Base-by-base conservation (phyloP, 2,797 vertebrate genomes). In the Neopelma chrysocephalum region DNA sequence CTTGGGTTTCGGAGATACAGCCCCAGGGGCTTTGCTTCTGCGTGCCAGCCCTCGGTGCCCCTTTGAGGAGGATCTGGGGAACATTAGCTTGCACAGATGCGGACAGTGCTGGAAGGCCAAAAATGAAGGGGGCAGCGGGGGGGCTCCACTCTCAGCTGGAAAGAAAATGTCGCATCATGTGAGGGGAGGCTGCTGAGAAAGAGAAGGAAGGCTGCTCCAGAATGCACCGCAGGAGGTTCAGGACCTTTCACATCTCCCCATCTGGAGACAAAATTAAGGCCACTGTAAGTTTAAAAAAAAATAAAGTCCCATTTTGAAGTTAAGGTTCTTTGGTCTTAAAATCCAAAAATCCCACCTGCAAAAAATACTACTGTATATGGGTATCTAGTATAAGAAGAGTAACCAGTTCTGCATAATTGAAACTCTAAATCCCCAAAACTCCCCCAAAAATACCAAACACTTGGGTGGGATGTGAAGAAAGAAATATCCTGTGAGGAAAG, bases 61-160 rank as follows among this genome's bases (percentile, higher is more conserved):
- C 66, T 94, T 58, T 38, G 77, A 89, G 94, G 73, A 84, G 73
- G 91, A 93, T 95, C 93, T 96, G 95, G 91, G 91, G 68, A 92
- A 80, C 89, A 88, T 96, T 95, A 96, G 73, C 87, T 88, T 1
- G 0, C 60, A n/a, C 80, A 91, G 89, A 94, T 95, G 91, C 14
- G 1, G 66, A 62, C 34, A 15, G 64, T 43, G 80, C 71, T 89
- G 66, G 70, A 89, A 94, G 64, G 91, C 88, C 86, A 91, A 54
- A 89, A 77, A 72, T 11, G 29, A 70, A 36, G 51, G 70, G 40
- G 6, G n/a, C 1, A 7, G 11, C 2, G 1, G 16, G 7, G 29
- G 14, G 8, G 13, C 38, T 76, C 4, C 31, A 5, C 69, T 64
- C 47, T 72, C 40, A 43, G 70, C 77, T 93, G 90, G 90, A 71